These are phyloP conservation scores for Diglossa cyanea DNA, from an alignment of 2,797 vertebrate genomes.

Conservation along the genomic window DNA sequence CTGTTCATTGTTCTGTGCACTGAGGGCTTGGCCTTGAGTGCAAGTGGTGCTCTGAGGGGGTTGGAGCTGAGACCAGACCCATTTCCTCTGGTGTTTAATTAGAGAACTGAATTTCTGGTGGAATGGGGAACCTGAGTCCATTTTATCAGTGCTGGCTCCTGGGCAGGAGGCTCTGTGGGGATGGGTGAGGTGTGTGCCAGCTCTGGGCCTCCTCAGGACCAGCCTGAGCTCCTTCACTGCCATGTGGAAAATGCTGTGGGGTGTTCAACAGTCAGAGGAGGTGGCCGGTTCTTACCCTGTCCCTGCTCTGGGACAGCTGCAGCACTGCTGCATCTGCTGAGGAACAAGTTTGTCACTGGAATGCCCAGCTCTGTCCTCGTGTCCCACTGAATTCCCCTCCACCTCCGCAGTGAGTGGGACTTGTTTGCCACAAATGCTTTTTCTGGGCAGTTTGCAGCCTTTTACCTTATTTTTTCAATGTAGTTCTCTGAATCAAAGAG, in stretches of 20 bases:
- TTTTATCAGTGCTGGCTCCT: rapidly evolving
- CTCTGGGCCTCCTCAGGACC: neutral
- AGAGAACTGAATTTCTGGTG: neutral
- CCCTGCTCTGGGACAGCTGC: neutral
- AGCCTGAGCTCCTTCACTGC: rapidly evolving
- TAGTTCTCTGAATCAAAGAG: neutral
- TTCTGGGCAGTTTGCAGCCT: neutral
- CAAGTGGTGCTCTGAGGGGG: neutral
- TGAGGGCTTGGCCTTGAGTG: neutral
- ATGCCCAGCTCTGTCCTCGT: rapidly evolving
- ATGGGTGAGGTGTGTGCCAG: neutral
- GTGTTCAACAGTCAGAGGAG: neutral
- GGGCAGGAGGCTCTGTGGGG: neutral
- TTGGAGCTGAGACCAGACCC: neutral
- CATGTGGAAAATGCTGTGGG: rapidly evolving
- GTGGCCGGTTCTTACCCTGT: rapidly evolving
- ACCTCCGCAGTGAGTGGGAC: rapidly evolving
- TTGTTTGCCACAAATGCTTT: rapidly evolving
- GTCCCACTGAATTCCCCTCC: neutral
- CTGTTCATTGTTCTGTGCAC: neutral
- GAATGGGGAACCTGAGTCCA: rapidly evolving
- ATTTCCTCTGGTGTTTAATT: neutral
- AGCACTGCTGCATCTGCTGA: rapidly evolving
- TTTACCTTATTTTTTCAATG: rapidly evolving
- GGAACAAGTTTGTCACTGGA: neutral